A percentile compares a stretch with the other conserved stretches of the same genome.
phyloP scores from a whole-genome alignment of 2,113 vertebrate genomes.

The Carassius auratus region DNA sequence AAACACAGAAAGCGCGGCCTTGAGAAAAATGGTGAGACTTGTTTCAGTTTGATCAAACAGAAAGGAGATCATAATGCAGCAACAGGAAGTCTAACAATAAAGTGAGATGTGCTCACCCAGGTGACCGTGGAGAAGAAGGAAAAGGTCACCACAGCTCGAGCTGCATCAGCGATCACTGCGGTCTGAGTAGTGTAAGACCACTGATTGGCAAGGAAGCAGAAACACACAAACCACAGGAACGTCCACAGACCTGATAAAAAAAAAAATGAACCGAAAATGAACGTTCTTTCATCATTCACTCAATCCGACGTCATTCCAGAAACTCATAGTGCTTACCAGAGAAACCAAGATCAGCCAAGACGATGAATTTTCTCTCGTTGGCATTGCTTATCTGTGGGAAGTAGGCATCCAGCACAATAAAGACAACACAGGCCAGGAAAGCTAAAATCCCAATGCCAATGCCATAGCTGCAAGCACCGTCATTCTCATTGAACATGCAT shows the following conservation, averaged over 20 bases:
- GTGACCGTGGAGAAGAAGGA: slow-evolving; percentile 90
- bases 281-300: background rate
- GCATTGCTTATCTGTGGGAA: slow-evolving; percentile 88
- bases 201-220: slow-evolving; percentile 88
- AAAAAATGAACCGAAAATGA: no score
- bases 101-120: slow-evolving; percentile 80
- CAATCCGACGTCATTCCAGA: no score
- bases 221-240: slow-evolving; percentile 93
- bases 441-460: slow-evolving; percentile 83
- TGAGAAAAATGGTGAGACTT: no score
- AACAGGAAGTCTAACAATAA: background rate
- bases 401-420: slow-evolving; percentile 82
- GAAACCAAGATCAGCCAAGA: slow-evolving; percentile 82
- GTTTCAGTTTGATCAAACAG: no score
- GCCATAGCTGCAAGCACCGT: slow-evolving; percentile 83
- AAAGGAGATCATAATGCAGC: background rate
- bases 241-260: slow-evolving; percentile 79
- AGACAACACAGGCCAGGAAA: slow-evolving; percentile 83
- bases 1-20: no score
- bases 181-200: slow-evolving; percentile 63
- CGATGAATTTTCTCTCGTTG: slow-evolving; percentile 84
- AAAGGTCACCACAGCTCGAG: slow-evolving; percentile 84
- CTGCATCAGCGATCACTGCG: slow-evolving; percentile 61
- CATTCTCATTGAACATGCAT: slow-evolving; percentile 84
- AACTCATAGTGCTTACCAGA: slow-evolving; percentile 75